Base-by-base conservation (phyloP, 2,888 invertebrate species). In the Trichopria drosophilae region DNA sequence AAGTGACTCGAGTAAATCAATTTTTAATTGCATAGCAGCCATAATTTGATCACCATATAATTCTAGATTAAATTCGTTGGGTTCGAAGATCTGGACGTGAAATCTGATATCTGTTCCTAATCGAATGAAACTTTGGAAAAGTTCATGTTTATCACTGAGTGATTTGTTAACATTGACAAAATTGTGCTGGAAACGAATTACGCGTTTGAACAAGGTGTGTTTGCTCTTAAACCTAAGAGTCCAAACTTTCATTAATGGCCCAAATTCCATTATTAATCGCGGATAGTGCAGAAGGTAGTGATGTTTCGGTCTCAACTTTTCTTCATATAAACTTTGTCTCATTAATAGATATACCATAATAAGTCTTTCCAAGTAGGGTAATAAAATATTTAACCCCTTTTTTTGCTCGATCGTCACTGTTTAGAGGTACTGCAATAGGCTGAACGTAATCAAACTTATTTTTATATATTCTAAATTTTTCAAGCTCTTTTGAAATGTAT, bases 141-240 rank as follows among this genome's bases (percentile, higher is more conserved):
- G 42, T 36, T 55, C 52, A 37, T 55, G 55, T 15, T 55, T 55
- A 15, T 36, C 36, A 24, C 51, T 41, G 3, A 55, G 15, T 3
- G 49, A 45, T 20, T 48, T 41, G 2, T 34, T 36, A 1, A 55
- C 46, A 48, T 53, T 57, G 35, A 50, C 55, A 35, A 56, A 60
- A 44, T 61, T 62, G 36, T 44, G 48, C 6, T 28, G 7, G 16
- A 29, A 22, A 15, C 47, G 43, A 3, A 47, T 26, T 3, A 3
- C 9, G 10, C 20, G 6, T 28, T 46, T 39, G 20, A n/a, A 36
- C 12, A 26, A 45, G 1, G 16, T 24, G 24, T 45, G 37, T n/a
- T 45, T 45, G 16, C 45, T 45, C 36, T 45, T 36, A 26, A 36
- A 45, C 3, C 35, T 24, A 16, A 45, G 15, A 1, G 37, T 45